Base-by-base conservation (phyloP, 2,797 vertebrate genomes). In the Heterohyrax brucei region DNA sequence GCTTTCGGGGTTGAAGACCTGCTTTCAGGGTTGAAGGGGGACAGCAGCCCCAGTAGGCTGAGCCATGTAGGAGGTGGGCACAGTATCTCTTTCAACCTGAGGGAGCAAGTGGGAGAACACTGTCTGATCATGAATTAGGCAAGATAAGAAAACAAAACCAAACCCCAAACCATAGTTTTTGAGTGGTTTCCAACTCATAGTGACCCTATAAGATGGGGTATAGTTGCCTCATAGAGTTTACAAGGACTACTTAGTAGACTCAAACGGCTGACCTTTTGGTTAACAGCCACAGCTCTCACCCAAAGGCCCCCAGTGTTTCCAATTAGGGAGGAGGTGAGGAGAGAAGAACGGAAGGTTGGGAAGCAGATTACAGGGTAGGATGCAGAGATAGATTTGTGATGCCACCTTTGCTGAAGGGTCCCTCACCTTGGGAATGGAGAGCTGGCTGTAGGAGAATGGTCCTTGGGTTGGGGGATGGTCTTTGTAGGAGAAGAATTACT, bases 111-210 rank as follows among this genome's bases (percentile, higher is more conserved):
- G 48, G 26, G 14, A 24, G n/a, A 70, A 59, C 13, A 3, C 6
- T 0, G 0, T 44, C 30, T 21, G n/a, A 33, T 1, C 30, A 48
- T 44, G 0, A 5, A 68, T 7, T 7, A 46, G 21, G 22, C 22
- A 7, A 8, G 39, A 39, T 39, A 39, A 39, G 39, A 39, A 39
- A 39, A 39, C 39, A 39, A 39, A 39, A 39, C 39, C 39, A 39
- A 39, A 39, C 39, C 39, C 39, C 39, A 39, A 39, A 39, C 39
- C 39, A 39, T 39, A 39, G 39, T 3, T 39, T 39, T 39, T 39
- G 39, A 39, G 39, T 39, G 39, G 39, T 39, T 39, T 39, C 39
- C 39, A 39, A 39, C 39, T 39, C 39, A 39, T 39, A 39, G 39
- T 2, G 39, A 39, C 39, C 39, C 39, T 39, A 39, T 39, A 39